Evolutionary conservation across 2,797 vertebrate genomes (phyloP), one percentile per base, ranked within the genome.

Genomic region (Coluber constrictor): DNA sequence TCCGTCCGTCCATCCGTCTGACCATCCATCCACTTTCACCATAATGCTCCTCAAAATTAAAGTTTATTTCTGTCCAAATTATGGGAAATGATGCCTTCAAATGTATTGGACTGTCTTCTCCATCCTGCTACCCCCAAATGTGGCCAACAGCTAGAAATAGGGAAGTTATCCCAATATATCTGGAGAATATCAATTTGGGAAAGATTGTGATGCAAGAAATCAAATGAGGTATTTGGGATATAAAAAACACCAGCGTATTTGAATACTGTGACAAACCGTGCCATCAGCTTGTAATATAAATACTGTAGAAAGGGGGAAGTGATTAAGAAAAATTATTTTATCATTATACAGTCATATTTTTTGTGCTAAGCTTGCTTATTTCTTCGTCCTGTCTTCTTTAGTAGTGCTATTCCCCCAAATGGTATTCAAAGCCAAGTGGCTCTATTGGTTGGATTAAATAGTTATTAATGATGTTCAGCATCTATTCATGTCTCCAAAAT

Each of bases 1-100:
- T 32, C 60, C 9, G 0, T 63, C 61, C 0, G 3, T n/a, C 60
- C 10, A 54, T 54, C 57, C 57, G 1, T 57, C 23, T 7, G 0
- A 25, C 59, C 59, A 60, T 60, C 9, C 11, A 29, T 63, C 63
- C n/a, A 70, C 29, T 79, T 79, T 79, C 74, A 79, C 9, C 18
- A 43, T 43, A 79, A 79, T 79, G 16, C 18, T 43, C 32, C 70
- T 43, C 32, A 79, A 43, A 43, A 79, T 1, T 43, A 79, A 79
- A 43, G 20, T 79, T 23, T 79, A 43, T 43, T 79, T 79, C 37
- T 43, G 9, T 43, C 18, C 37, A 43, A 23, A 43, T 23, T 43
- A 23, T 43, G 18, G 18, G 74, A 79, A 43, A 23, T 20, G 20
- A 9, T 79, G 8, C 37, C 37, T 43, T 43, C 74, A 79, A 43